These are phyloP conservation scores for Rambutsinella grinnellia DNA, from an alignment of 2,888 invertebrate species.

Conservation along the genomic window DNA sequence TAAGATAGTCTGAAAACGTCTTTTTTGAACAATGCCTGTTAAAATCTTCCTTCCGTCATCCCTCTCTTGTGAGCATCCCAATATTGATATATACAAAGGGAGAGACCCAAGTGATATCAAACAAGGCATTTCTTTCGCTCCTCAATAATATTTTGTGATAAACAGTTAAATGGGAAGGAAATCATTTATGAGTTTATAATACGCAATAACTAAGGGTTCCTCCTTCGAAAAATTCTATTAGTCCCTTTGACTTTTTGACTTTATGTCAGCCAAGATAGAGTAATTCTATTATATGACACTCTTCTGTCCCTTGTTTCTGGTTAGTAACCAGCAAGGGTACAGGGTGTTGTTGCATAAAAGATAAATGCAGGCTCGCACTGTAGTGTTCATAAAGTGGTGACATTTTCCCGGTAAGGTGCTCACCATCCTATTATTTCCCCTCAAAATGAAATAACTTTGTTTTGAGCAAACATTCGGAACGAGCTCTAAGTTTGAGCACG, in stretches of 20 bases:
- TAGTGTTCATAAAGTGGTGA: constrained; percentile 36
- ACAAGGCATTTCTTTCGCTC: constrained; percentile 1
- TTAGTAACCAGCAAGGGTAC: constrained; percentile 9
- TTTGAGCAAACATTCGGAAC: constrained; percentile 15
- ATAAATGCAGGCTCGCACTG: constrained; percentile 3
- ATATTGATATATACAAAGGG: constrained; percentile 3
- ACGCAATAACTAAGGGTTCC: constrained; percentile 53
- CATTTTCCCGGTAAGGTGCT: constrained; percentile 51
- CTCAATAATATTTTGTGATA: constrained; percentile 44
- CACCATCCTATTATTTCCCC: constrained; percentile 28
- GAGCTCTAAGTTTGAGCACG: constrained; percentile 45
- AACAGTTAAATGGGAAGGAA: constrained; percentile 53
- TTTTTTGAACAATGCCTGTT: constrained; percentile 8
- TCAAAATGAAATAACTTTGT: constrained; percentile 33
- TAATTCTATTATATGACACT: neutral
- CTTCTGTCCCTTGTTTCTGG: neutral
- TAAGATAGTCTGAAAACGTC: constrained; percentile 15
- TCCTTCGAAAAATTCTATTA: constrained; percentile 22
- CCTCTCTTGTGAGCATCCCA: neutral
- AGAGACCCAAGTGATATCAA: neutral
- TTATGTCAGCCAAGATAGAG: constrained; percentile 8
- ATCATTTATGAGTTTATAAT: constrained; percentile 57
- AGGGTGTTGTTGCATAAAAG: constrained; percentile 33
- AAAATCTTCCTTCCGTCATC: constrained; percentile 9
- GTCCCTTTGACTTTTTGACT: constrained; percentile 28